These are phyloP conservation scores for Hydriomena furcata DNA, from an alignment of 2,888 invertebrate genomes.

Conservation along the genomic window DNA sequence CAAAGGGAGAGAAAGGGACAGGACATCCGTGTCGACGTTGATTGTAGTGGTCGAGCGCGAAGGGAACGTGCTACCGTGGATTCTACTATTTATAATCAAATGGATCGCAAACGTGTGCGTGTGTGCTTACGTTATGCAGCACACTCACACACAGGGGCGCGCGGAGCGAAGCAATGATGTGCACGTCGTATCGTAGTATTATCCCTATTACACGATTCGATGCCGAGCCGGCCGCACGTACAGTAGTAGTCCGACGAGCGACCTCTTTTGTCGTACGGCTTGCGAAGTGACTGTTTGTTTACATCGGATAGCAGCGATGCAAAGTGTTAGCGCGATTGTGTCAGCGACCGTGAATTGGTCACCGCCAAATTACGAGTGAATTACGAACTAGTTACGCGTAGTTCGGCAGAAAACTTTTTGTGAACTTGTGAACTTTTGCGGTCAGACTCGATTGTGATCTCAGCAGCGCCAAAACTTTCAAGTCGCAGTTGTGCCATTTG, in stretches of 20 bases:
- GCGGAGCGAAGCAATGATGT: slow-evolving; percentile 79
- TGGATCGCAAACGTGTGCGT: slow-evolving; percentile 67
- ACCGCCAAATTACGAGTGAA: slow-evolving; percentile 71
- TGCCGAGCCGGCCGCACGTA: slow-evolving; percentile 76
- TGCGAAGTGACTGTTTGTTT: slow-evolving; percentile 76
- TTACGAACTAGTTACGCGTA: slow-evolving; percentile 68
- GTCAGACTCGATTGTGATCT: slow-evolving; percentile 42
- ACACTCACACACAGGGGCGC: slow-evolving; percentile 60
- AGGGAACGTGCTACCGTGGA: slow-evolving; percentile 83
- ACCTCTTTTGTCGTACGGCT: slow-evolving; percentile 73
- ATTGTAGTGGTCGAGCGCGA: slow-evolving; percentile 77
- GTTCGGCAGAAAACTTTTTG: slow-evolving; percentile 68
- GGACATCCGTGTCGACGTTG: slow-evolving; percentile 63
- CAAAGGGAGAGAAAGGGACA: slow-evolving; percentile 53
- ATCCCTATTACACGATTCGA: slow-evolving; percentile 81
- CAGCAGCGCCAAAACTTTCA: slow-evolving; percentile 56
- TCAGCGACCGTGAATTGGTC: slow-evolving; percentile 73
- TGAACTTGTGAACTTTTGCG: slow-evolving; percentile 68
- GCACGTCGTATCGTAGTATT: slow-evolving; percentile 76
- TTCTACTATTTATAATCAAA: slow-evolving; percentile 83
- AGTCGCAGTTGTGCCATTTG: slow-evolving; percentile 47
- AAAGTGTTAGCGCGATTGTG: slow-evolving; percentile 77
- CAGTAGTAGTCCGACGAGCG: slow-evolving; percentile 66
- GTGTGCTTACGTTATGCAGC: slow-evolving; percentile 76
- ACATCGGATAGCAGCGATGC: slow-evolving; percentile 73